phyloP scores from a whole-genome alignment of 2,113 vertebrate genomes.

The Theristicus caerulescens region DNA sequence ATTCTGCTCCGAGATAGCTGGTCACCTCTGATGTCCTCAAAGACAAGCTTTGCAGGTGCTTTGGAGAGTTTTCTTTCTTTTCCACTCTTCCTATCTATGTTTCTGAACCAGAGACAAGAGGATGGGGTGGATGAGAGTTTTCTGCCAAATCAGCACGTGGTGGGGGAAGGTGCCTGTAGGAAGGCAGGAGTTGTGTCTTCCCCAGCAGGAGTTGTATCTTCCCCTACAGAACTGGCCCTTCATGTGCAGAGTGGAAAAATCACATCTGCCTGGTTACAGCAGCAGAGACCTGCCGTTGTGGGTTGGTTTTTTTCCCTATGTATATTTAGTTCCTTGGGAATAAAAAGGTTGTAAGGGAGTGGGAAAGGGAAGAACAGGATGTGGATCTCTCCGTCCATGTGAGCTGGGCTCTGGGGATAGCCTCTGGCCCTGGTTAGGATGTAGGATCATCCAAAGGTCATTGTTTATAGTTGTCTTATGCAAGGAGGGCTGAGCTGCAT shows the following conservation, averaged over 20 bases:
- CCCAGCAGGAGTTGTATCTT: background rate
- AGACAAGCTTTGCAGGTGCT: background rate
- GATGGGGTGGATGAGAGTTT: background rate
- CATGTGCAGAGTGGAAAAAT: background rate
- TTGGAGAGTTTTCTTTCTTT: background rate
- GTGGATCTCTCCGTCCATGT: background rate
- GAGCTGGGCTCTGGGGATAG: background rate
- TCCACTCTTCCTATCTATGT: fast-evolving
- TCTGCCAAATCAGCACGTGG: background rate
- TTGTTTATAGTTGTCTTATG: background rate
- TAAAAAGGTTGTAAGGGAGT: background rate
- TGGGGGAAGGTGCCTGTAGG: background rate
- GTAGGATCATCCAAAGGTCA: background rate
- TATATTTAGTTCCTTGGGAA: background rate
- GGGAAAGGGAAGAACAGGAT: background rate
- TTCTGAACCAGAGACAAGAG: background rate
- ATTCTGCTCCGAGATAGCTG: background rate
- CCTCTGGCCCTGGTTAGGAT: background rate
- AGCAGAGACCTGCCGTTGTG: background rate
- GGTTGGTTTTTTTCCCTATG: background rate
- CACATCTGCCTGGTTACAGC: background rate
- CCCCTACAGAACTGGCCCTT: background rate
- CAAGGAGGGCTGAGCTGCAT: background rate
- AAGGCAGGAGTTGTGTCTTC: background rate
- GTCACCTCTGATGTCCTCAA: background rate